Conservation (phyloP, 2,113 vertebrate genomes). For the Apistogramma diplotaenia region DNA sequence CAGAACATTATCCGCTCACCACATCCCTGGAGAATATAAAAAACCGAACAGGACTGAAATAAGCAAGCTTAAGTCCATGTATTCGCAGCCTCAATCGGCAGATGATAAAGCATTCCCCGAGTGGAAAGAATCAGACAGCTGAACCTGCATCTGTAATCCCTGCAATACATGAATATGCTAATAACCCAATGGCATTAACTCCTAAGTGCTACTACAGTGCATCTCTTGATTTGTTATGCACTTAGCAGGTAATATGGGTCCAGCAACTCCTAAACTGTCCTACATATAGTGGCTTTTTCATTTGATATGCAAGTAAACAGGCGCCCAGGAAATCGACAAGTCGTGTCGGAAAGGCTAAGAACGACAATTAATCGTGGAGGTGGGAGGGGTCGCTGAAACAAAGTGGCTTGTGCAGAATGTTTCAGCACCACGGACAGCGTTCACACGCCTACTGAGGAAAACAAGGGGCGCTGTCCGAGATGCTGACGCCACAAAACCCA, state of each 20-base stretch:
- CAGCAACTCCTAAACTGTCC: background rate
- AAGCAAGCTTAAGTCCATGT: background rate
- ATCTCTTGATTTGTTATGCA: slow-evolving; percentile 32
- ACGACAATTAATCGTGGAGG: background rate
- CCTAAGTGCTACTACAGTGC: background rate
- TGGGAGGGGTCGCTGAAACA: background rate
- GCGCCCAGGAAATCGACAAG: slow-evolving; percentile 51
- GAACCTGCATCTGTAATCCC: background rate
- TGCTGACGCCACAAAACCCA: slow-evolving; percentile 32
- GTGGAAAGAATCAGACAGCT: background rate
- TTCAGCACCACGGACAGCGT: slow-evolving; percentile 38
- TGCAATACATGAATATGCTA: slow-evolving; percentile 1
- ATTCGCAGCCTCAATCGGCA: background rate
- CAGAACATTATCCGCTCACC: slow-evolving; percentile 2
- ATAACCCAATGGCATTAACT: background rate
- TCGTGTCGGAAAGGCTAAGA: background rate
- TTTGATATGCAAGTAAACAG: slow-evolving; percentile 43
- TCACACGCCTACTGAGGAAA: background rate
- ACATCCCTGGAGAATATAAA: background rate
- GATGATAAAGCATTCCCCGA: background rate
- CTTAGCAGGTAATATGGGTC: slow-evolving; percentile 7
- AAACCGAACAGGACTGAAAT: background rate
- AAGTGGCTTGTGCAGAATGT: background rate
- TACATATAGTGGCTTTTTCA: background rate
- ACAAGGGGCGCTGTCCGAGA: slow-evolving; percentile 29